Evolutionary conservation across 2,113 vertebrate genomes (phyloP), one percentile per base, ranked within the genome.

Genomic region (Martes martes): DNA sequence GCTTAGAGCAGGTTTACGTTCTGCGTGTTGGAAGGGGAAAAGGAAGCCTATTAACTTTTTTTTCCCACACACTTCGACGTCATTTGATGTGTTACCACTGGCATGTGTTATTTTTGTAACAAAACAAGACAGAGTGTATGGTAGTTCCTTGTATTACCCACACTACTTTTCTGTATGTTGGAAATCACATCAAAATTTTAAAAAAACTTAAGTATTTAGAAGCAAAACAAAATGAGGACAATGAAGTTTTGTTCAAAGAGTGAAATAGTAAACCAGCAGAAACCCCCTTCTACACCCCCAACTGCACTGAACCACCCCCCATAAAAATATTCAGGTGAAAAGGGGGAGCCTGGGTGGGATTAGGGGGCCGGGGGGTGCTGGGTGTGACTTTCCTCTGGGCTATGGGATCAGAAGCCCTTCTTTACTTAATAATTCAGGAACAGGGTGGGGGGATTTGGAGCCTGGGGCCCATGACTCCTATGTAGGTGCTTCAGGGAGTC

Each of bases 291-390:
- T 71, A 31, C 33, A 45, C 10, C 50, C 19, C 31, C 19, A 93
- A 47, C 5, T 14, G 65, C 39, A 55, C 28, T 11, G 36, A 69
- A 90, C 82, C 15, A 2, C 26, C 33, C 21, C 28, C 8, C 26
- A 24, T 2, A 59, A 83, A 78, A 67, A 79, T 69, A 67, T 45
- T 78, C 33, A 24, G 26, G 23, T 45, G 52, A 52, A 23, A 94
- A 26, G 36, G 9, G 2, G 19, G 11, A 50, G 21, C 14, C 31
- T 67, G 63, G 63, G 14, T 6, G 0, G 14, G 28, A 65, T 28
- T 65, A 2, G 28, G 28, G 28, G 1, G 2, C 2, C 2, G 8
- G 55, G 15, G 33, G 39, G 1, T 9, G 0, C 19, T 4, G 14
- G n/a, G 23, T 59, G 74, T 42, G 47, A 23, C 50, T 11, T 47